These are phyloP conservation scores for Chymomyza procnemis DNA, from an alignment of 2,888 invertebrate genomes.

Conservation along the genomic window DNA sequence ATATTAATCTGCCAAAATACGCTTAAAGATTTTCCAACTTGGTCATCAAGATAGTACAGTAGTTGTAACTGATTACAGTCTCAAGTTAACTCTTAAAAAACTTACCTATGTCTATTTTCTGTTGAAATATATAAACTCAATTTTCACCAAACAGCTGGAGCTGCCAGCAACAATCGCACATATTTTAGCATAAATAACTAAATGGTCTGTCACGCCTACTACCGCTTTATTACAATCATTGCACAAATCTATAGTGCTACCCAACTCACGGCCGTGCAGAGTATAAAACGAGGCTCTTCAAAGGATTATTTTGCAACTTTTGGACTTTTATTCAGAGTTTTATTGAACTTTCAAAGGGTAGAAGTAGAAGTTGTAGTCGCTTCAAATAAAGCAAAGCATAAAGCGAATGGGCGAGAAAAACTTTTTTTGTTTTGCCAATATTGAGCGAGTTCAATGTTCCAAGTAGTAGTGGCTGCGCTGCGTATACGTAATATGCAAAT, in stretches of 20 bases:
- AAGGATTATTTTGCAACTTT: slow-evolving; percentile 32
- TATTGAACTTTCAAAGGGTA: slow-evolving; percentile 34
- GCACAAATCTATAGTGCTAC: neutral
- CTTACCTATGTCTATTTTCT: no score
- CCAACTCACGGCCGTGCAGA: neutral
- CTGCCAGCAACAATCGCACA: no score
- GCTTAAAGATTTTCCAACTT: no score
- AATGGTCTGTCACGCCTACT: no score
- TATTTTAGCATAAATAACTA: neutral
- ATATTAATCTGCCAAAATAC: no score
- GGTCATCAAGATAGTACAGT: no score
- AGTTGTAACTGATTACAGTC: no score
- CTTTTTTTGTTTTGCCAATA: slow-evolving; percentile 30
- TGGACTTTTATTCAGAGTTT: slow-evolving; percentile 5
- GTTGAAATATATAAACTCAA: no score
- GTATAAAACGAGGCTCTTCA: slow-evolving; percentile 1
- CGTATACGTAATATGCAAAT: neutral
- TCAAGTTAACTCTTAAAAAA: no score
- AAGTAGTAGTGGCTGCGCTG: neutral
- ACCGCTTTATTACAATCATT: no score
- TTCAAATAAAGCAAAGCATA: slow-evolving; percentile 4
- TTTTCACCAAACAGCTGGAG: no score
- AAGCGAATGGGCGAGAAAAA: slow-evolving; percentile 28
- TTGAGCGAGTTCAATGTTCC: slow-evolving; percentile 28
- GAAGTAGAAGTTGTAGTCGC: neutral